Evolutionary conservation across 2,113 vertebrate genomes (phyloP).

Genomic region (Ifrita kowaldi): DNA sequence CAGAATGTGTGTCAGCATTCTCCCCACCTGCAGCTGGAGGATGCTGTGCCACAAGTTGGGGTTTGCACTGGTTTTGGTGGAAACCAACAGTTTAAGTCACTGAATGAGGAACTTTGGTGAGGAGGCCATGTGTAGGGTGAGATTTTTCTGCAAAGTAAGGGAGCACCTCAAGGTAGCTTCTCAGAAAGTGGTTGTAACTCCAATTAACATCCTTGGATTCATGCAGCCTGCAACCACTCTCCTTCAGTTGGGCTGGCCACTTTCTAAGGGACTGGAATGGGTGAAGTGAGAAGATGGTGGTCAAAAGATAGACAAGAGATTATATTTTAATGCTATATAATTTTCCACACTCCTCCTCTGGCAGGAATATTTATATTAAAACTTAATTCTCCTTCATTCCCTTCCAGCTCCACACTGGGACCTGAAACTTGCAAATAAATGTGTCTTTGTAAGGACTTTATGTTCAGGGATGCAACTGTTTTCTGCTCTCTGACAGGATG

Average conservation of each 20-base stretch:
- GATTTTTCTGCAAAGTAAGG: neutral
- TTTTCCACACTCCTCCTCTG: neutral
- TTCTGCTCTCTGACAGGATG: neutral
- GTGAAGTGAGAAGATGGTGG: neutral
- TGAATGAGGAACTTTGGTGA: fast-evolving
- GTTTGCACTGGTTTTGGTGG: neutral
- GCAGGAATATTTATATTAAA: neutral
- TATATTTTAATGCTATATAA: neutral
- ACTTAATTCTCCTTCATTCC: neutral
- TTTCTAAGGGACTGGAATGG: neutral
- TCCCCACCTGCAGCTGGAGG: neutral
- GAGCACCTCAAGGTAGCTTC: fast-evolving
- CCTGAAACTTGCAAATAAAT: neutral
- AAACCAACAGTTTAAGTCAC: neutral
- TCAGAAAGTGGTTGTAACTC: neutral
- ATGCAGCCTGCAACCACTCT: fast-evolving
- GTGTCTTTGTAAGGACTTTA: neutral
- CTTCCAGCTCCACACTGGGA: neutral
- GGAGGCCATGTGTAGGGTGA: neutral
- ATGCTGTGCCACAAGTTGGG: neutral
- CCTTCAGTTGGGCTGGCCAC: neutral
- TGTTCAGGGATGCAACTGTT: neutral
- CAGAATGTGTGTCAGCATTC: fast-evolving
- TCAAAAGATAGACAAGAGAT: neutral
- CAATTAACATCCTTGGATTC: neutral